Base-by-base conservation (phyloP, 2,797 vertebrate species). In the Epinephelus coioides region DNA sequence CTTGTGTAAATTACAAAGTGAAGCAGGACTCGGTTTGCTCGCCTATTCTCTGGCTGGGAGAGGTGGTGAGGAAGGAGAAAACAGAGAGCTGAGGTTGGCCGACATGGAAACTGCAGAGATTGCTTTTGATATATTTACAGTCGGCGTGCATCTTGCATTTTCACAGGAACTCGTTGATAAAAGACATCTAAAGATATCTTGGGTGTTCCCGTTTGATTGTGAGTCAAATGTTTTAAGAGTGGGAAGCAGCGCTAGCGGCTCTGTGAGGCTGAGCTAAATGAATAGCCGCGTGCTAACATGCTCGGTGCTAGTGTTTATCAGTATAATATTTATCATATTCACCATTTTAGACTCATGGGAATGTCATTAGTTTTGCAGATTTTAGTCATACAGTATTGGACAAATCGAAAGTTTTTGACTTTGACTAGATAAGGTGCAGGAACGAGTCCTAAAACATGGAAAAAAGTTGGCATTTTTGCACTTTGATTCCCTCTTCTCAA, bases 1-100 rank as follows among this genome's bases (percentile, higher is more conserved):
- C 90, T 90, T 86, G 89, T 90, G 90, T 92, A 94, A 93, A 94
- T 95, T 94, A 94, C 88, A 95, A 94, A 91, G 91, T 87, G 83
- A 89, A 76, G 83, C 81, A 73, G 84, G 70, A 76, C 82, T 73
- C 10, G 67, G 84, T 84, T 88, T 83, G 79, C 67, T 63, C 7
- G 74, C 82, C 88, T 85, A 84, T 93, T 93, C 88, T 87, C 83
- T 78, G 77, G 80, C 83, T 76, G 77, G 80, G 53, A 88, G 79
- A 91, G 90, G 86, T 83, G 90, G 91, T 75, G 86, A 81, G 76
- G 84, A 83, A 60, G 82, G 70, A 76, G 80, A 75, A 88, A 88
- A 89, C 84, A 85, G 78, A 57, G 53, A 62, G 79, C 76, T 86
- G 87, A 92, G 87, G 87, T 88, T 84, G 47, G 86, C 84, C 82